Evolutionary conservation across 2,888 invertebrate species (phyloP), one percentile per base, ranked within the genome.

Genomic region (Hypsopygia costalis): DNA sequence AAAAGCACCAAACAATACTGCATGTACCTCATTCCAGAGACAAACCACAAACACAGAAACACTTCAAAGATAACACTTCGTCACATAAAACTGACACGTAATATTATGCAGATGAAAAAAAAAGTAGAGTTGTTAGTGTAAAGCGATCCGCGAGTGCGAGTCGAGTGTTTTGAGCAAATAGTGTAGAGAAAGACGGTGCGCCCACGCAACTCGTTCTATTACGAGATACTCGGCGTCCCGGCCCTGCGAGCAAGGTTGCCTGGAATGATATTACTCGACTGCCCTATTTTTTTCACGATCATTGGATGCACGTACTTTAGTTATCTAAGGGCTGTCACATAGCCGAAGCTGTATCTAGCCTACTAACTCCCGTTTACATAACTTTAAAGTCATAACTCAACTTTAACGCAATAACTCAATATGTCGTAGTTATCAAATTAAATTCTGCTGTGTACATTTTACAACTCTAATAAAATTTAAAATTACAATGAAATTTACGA

Each of bases 191-290:
- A 80, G 74, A 81, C 69, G 66, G 58, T 52, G 72, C 83, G 77
- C 86, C 85, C 77, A 85, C 87, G 83, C 86, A 68, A 51, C 36
- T 51, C 52, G 58, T 58, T 74, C 85, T 86, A 85, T 80, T 66
- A 86, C 78, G 70, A 80, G 83, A 74, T 65, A 64, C 62, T 70
- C 69, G 69, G 67, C 77, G 78, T 78, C 80, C 68, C 73, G 81
- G 76, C 81, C 77, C 69, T 78, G 78, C 47, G 64, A 62, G 62
- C 86, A 82, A 86, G 86, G 86, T 77, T 78, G 71, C 66, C 83
- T 82, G 83, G 85, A 83, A 70, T 52, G 60, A 53, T 52, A 46
- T 5, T 39, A 46, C 39, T 46, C 43, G 28, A 10, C 36, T 27
- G 44, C 9, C 34, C 40, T 34, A 41, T 36, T 46, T 39, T 39